Conservation (phyloP, 2,888 invertebrate species). For the Hecatera dysodea region DNA sequence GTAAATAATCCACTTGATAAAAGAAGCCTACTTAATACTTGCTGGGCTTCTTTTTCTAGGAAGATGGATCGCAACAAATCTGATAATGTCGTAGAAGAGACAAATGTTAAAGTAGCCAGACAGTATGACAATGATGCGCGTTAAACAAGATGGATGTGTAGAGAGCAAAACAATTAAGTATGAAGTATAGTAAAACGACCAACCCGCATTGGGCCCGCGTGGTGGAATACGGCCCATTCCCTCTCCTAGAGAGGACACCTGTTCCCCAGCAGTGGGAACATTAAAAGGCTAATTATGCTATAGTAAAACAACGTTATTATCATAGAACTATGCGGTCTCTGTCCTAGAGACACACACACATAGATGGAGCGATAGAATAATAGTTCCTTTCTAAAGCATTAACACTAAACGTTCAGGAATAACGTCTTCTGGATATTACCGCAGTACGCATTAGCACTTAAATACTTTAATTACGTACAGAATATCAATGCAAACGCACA, state of each 20-base stretch:
- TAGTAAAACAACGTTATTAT: background rate
- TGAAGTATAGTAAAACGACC: background rate
- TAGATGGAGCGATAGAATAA: background rate
- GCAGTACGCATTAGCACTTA: slow-evolving; percentile 24
- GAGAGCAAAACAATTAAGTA: background rate
- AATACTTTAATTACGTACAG: slow-evolving; percentile 34
- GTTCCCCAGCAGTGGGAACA: too few species aligned
- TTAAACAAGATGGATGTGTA: slow-evolving; percentile 1
- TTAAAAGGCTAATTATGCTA: too few species aligned
- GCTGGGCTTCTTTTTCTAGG: slow-evolving; percentile 6
- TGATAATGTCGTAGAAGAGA: slow-evolving; percentile 13
- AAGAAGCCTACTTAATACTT: slow-evolving; percentile 21
- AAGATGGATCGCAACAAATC: slow-evolving; percentile 32
- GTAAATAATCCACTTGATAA: slow-evolving; percentile 28
- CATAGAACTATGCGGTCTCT: background rate
- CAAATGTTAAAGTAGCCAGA: background rate
- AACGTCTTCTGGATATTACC: slow-evolving; percentile 1
- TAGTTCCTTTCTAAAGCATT: background rate
- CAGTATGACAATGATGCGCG: slow-evolving; percentile 17
- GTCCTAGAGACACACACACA: slow-evolving; percentile 4
- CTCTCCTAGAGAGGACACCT: too few species aligned
- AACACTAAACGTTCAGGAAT: slow-evolving; percentile 3
- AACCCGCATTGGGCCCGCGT: too few species aligned
- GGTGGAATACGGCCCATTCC: too few species aligned
- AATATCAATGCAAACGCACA: slow-evolving; percentile 32